Base-by-base conservation (phyloP, 2,888 invertebrate species). In the Brachylomia viminalis region DNA sequence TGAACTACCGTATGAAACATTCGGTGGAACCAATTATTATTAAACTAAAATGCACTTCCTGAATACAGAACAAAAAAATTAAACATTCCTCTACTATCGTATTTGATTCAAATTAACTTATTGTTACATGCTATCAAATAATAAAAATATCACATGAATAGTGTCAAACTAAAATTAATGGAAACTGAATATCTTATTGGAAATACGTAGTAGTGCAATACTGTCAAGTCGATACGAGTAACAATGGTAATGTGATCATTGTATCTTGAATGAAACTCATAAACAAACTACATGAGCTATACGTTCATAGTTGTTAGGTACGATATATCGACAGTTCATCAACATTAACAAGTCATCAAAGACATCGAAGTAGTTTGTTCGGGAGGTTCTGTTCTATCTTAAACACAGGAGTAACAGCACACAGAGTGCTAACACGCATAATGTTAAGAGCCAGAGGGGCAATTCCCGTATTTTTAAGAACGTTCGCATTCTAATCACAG, bases 81-180 rank as follows among this genome's bases (percentile, higher is more conserved):
- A 47, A 83, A 64, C 79, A 77, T 87, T 77, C 83, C 81, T 83
- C 73, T 80, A 80, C 71, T 73, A 70, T 66, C 20, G 58, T 79
- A 76, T 75, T 83, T 85, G 85, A 80, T 84, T 86, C 79, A 86
- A 73, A 85, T 82, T 49, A 72, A 77, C 78, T 75, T 84, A 79
- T 79, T 74, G 69, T 78, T 77, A 85, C 70, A 78, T 77, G 38
- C 69, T 84, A 84, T 68, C 75, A 77, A 80, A 80, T 79, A 86
- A 82, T 82, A 69, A 85, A 87, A 87, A 89, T 90, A 91, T 91
- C 89, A 90, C 90, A 90, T 85, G 56, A 86, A 86, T 77, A 76
- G 81, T 86, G 82, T 87, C 79, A 77, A 82, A 86, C 76, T 89
- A 86, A 87, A 83, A 82, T 79, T 87, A 86, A 83, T 84, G 82